phyloP scores from a whole-genome alignment of 1,140 invertebrate genomes.

The Brachionus plicatilis region DNA sequence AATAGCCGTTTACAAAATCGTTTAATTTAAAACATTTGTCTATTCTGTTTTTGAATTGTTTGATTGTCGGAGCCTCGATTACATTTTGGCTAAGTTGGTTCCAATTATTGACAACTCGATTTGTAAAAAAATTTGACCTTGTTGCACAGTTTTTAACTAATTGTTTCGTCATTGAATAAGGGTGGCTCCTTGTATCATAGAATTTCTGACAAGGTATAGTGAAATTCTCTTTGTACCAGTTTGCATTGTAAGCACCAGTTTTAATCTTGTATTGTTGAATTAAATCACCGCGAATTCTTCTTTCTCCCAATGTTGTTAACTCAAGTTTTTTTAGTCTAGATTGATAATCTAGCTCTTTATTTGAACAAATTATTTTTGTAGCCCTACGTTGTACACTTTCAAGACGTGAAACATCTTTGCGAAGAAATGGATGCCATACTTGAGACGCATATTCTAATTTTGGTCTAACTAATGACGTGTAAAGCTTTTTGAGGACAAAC shows the following conservation, averaged over 20 bases:
- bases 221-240: background rate
- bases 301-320: background rate
- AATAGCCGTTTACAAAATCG: no score
- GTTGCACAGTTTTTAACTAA: no score
- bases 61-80: background rate
- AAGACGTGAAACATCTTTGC: no score
- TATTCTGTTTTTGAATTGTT: background rate
- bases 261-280: background rate
- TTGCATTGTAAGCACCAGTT: background rate
- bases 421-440: no score
- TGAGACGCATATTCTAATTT: no score
- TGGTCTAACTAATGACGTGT: no score
- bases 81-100: background rate
- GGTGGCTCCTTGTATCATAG: background rate
- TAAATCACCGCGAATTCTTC: background rate
- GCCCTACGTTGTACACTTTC: no score
- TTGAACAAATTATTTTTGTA: no score
- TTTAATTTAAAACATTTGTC: no score
- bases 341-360: no score
- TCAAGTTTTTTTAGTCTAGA: no score
- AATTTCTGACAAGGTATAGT: background rate
- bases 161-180: background rate
- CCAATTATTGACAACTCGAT: background rate
- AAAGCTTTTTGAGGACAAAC: no score
- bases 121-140: background rate